These are phyloP conservation scores for Barnardius zonarius DNA, from an alignment of 2,113 vertebrate genomes.

Conservation along the genomic window DNA sequence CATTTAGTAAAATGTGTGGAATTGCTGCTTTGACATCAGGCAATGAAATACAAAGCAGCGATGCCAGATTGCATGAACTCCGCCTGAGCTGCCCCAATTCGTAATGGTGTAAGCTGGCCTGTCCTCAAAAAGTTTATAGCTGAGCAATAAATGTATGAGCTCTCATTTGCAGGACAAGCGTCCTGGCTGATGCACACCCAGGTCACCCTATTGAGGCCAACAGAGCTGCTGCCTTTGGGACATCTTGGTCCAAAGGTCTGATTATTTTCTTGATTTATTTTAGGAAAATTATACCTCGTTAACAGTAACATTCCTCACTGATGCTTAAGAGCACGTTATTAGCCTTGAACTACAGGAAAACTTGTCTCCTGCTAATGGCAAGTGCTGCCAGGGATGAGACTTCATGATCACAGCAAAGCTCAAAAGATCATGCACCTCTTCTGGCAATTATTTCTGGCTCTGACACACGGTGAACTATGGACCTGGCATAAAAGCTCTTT, in stretches of 20 bases:
- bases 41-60: background rate
- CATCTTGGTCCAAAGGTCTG: background rate
- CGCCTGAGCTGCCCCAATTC: background rate
- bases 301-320: background rate
- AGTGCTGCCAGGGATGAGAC: accelerated
- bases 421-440: accelerated
- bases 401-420: background rate
- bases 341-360: background rate
- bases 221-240: background rate
- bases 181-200: background rate
- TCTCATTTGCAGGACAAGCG: background rate
- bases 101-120: background rate
- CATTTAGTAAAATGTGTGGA: background rate
- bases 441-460: background rate
- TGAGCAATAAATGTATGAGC: background rate
- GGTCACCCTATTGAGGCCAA: background rate
- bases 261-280: background rate
- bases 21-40: background rate
- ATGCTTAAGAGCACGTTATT: background rate
- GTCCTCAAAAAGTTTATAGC: background rate
- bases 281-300: background rate
- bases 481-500: background rate
- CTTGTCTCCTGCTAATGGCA: background rate
- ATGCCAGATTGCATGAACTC: background rate
- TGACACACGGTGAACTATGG: accelerated